Evolutionary conservation across 1,140 invertebrate genomes (phyloP).

Genomic region (Himalopsyche phryganea): DNA sequence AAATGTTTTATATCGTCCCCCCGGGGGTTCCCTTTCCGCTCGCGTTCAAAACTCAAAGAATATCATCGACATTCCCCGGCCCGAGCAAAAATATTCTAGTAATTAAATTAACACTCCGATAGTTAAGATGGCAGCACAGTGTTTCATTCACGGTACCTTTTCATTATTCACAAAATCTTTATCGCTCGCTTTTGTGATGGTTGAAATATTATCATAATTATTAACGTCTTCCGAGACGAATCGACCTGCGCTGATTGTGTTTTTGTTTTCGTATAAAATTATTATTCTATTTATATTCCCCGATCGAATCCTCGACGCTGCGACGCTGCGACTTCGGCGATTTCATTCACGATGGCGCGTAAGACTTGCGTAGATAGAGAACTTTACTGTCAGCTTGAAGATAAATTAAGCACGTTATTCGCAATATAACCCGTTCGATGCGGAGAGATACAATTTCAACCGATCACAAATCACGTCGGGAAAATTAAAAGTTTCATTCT

Average conservation of each 20-base stretch:
- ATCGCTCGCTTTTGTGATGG: conserved; percentile 33
- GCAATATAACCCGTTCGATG: conserved; percentile 2
- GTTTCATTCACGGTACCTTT: conserved; percentile 29
- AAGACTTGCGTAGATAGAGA: conserved; percentile 1
- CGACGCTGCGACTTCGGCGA: too few species aligned
- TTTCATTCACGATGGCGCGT: too few species aligned
- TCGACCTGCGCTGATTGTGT: too few species aligned
- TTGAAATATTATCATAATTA: conserved; percentile 28
- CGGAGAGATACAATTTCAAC: conserved; percentile 19
- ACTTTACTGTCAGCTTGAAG: conserved; percentile 8
- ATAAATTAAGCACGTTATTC: conserved; percentile 7
- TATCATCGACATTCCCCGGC: conserved; percentile 14
- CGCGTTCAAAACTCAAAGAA: background rate
- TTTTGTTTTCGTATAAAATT: conserved; percentile 4
- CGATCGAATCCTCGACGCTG: too few species aligned
- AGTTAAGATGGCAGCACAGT: conserved; percentile 21
- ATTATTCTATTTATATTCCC: background rate
- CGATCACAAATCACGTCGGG: conserved; percentile 19
- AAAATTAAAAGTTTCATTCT: conserved; percentile 24
- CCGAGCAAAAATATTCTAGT: conserved; percentile 11
- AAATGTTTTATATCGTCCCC: conserved; percentile 2
- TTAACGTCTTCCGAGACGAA: too few species aligned
- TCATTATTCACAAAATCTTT: conserved; percentile 27
- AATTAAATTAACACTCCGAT: conserved; percentile 29
- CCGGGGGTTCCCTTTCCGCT: background rate